Conservation (phyloP, 1,140 invertebrate genomes). For the Sitophilus oryzae region DNA sequence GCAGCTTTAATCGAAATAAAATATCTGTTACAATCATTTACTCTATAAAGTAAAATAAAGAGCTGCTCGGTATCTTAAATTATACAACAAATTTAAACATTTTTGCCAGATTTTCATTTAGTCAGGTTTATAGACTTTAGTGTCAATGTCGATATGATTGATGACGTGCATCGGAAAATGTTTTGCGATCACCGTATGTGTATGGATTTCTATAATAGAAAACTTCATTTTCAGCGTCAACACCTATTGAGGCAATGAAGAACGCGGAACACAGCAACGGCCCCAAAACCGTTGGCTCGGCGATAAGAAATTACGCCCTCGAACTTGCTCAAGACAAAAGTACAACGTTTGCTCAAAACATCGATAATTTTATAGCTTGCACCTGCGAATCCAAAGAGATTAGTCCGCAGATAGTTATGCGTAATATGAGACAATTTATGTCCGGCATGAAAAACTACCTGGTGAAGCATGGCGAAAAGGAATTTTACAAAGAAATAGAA, state of each 20-base stretch:
- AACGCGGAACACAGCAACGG: conserved; percentile 53
- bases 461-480: conserved; percentile 87
- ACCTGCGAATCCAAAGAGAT: conserved; percentile 85
- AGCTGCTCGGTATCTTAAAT: too few species aligned
- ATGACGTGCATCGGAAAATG: too few species aligned
- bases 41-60: too few species aligned
- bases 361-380: conserved; percentile 91
- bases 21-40: too few species aligned
- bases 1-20: too few species aligned
- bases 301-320: conserved; percentile 68
- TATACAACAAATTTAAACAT: too few species aligned
- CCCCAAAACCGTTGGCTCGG: conserved; percentile 56
- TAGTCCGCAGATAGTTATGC: conserved; percentile 80
- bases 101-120: too few species aligned
- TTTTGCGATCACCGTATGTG: too few species aligned
- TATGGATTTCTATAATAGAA: too few species aligned
- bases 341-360: conserved; percentile 83
- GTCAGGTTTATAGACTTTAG: too few species aligned
- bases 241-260: conserved; percentile 61
- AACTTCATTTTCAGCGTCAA: conserved; percentile 68
- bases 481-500: conserved; percentile 86
- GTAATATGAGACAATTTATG: conserved; percentile 95
- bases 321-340: conserved; percentile 77
- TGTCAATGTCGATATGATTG: too few species aligned
- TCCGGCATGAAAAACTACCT: conserved; percentile 96